Evolutionary conservation across 2,888 invertebrate genomes (phyloP).

Genomic region (Platynereis dumerilii): DNA sequence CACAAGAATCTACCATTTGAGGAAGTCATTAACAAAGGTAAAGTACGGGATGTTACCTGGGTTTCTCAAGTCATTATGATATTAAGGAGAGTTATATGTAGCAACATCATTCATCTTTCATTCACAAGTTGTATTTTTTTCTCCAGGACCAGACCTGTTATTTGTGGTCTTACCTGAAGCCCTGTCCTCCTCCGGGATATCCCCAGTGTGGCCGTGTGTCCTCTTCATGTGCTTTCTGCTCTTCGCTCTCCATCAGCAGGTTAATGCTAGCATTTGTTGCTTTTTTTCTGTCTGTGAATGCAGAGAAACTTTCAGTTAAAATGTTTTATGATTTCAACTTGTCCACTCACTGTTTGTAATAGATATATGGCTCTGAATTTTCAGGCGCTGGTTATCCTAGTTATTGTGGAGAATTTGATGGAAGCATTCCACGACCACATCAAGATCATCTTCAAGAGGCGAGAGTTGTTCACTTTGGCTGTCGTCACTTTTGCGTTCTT

Average conservation of each 20-base stretch:
- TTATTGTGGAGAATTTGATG: constrained; percentile 49
- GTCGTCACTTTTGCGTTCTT: constrained; percentile 48
- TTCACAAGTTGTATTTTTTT: no score
- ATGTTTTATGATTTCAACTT: no score
- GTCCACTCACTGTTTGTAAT: no score
- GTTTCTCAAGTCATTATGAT: neutral
- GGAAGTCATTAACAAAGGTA: constrained; percentile 52
- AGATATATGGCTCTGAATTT: no score
- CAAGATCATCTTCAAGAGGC: constrained; percentile 46
- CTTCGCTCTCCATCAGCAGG: constrained; percentile 51
- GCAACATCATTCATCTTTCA: no score
- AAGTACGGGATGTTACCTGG: neutral
- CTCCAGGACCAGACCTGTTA: constrained; percentile 41
- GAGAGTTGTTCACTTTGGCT: constrained; percentile 45
- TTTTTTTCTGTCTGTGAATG: no score
- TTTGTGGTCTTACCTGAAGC: constrained; percentile 49
- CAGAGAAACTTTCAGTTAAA: no score
- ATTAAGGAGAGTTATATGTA: no score
- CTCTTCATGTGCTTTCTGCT: constrained; percentile 48
- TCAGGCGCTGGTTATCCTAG: constrained; percentile 46
- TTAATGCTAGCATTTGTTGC: no score
- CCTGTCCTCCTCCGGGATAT: constrained; percentile 39
- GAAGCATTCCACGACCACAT: constrained; percentile 45
- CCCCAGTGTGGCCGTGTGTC: constrained; percentile 47
- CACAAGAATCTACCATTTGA: constrained; percentile 44